Conservation (phyloP, 2,797 vertebrate species). For the Oophaga sylvatica region DNA sequence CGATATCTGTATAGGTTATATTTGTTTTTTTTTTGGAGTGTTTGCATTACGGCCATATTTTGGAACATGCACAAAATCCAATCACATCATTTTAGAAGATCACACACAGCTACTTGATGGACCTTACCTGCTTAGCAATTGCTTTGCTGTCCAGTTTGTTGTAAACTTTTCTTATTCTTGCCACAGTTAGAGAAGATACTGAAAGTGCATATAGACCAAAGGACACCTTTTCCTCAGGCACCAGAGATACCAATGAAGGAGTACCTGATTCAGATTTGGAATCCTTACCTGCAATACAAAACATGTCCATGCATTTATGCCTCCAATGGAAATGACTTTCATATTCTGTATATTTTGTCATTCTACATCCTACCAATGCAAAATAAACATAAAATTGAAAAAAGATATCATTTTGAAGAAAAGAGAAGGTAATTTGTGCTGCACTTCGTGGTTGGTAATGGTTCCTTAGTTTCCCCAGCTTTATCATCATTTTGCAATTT, state of each 20-base stretch:
- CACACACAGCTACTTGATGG: background rate
- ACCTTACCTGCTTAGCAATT: constrained; percentile 93
- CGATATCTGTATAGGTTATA: background rate
- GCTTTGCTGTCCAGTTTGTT: constrained; percentile 98
- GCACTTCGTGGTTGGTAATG: too few relatives aligned
- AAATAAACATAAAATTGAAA: background rate
- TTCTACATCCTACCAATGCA: background rate
- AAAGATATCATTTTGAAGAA: too few relatives aligned
- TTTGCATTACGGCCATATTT: too few relatives aligned
- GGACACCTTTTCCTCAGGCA: constrained; percentile 97
- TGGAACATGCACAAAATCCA: background rate
- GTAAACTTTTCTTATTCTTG: constrained; percentile 94
- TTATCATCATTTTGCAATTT: too few relatives aligned
- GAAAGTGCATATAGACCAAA: constrained; percentile 93
- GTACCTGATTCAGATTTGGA: constrained; percentile 84
- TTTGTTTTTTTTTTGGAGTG: too few relatives aligned
- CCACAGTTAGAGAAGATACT: constrained; percentile 90
- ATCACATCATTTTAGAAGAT: background rate
- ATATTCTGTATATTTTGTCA: background rate
- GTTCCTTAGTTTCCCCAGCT: too few relatives aligned
- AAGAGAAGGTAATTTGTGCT: too few relatives aligned
- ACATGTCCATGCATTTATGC: background rate
- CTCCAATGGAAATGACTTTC: background rate
- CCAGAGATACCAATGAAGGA: constrained; percentile 81
- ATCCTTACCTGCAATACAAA: constrained; percentile 85